Evolutionary conservation across 2,888 invertebrate species (phyloP).

Genomic region (Mimumesa dahlbomi): DNA sequence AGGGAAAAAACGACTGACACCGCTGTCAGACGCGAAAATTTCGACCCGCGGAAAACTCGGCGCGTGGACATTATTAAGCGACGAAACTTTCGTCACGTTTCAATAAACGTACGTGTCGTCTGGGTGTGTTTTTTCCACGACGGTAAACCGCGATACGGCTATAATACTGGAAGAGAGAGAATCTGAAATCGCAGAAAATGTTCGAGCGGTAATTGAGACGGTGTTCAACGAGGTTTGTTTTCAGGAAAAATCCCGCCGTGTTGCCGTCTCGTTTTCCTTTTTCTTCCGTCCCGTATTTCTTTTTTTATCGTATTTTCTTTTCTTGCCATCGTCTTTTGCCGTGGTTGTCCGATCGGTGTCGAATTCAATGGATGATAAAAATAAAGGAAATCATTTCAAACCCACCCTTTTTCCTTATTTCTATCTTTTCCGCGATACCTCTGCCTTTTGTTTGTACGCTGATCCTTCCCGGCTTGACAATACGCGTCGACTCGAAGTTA

Average conservation of each 20-base stretch:
- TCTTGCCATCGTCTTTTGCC: conserved; percentile 24
- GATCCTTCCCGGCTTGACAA: too few relatives aligned
- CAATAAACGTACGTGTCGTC: too few relatives aligned
- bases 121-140: too few relatives aligned
- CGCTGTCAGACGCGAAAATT: too few relatives aligned
- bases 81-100: too few relatives aligned
- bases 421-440: too few relatives aligned
- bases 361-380: conserved; percentile 32
- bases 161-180: neutral
- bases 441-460: too few relatives aligned
- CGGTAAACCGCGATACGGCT: too few relatives aligned
- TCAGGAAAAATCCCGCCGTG: conserved; percentile 29
- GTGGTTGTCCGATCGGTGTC: conserved; percentile 38
- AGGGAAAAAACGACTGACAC: too few relatives aligned
- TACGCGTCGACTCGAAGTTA: neutral
- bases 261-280: conserved; percentile 15
- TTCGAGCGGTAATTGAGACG: conserved; percentile 42
- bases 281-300: neutral
- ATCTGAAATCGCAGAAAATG: conserved; percentile 2
- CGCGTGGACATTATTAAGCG: too few relatives aligned
- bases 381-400: conserved; percentile 14
- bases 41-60: too few relatives aligned
- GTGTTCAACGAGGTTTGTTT: conserved; percentile 35
- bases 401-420: neutral
- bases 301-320: conserved; percentile 7